Evolutionary conservation across 2,113 vertebrate genomes (phyloP).

Genomic region (Hippocampus comes): DNA sequence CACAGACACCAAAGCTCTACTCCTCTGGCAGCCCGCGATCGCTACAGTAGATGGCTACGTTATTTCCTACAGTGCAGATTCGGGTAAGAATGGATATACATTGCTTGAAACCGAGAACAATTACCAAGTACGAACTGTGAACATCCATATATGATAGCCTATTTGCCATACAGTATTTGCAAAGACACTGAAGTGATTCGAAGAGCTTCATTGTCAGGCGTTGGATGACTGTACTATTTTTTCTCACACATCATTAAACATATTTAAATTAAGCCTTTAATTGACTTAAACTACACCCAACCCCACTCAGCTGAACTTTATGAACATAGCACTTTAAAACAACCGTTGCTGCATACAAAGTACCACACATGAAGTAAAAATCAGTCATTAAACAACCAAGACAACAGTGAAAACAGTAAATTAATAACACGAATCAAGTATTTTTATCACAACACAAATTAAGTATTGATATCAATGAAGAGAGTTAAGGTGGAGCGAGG

Average conservation of each 20-base stretch:
- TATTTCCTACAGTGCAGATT: conserved; percentile 84
- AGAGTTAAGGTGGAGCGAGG: too few relatives aligned
- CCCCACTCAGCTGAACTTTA: neutral
- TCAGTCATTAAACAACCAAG: too few relatives aligned
- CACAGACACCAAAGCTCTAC: conserved; percentile 84
- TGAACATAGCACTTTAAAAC: too few relatives aligned
- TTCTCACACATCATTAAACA: neutral
- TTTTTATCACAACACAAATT: too few relatives aligned
- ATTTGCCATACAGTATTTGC: neutral
- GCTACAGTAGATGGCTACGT: conserved; percentile 89
- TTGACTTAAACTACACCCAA: neutral
- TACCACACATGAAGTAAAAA: too few relatives aligned
- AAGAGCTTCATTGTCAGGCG: too few relatives aligned
- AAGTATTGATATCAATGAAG: too few relatives aligned
- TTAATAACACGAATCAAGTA: too few relatives aligned
- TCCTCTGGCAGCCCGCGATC: conserved; percentile 92
- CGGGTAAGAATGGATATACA: conserved; percentile 69
- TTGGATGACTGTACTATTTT: neutral
- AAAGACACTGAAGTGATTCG: neutral
- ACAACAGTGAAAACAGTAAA: too few relatives aligned
- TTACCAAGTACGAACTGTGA: neutral
- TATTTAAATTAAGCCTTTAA: neutral
- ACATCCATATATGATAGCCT: neutral
- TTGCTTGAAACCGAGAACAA: neutral
- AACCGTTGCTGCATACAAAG: too few relatives aligned